Base-by-base conservation (phyloP, 2,797 vertebrate species). In the Toxotes lorentzi region DNA sequence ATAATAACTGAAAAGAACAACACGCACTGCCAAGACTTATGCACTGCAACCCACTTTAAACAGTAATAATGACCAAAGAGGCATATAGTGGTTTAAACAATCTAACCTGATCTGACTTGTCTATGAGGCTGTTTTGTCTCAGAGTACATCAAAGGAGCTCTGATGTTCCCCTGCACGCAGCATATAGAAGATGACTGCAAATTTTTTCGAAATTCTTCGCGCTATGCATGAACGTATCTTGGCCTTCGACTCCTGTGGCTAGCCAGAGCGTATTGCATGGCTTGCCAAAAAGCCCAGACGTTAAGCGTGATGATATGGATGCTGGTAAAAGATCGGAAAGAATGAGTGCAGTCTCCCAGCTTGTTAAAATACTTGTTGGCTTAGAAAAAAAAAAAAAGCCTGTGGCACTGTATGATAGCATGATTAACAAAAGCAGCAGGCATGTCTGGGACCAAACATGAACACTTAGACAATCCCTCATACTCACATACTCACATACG, bases 321-420 rank as follows among this genome's bases (percentile, higher is more conserved):
- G 83, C 51, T 81, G 66, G 70, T 84, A 69, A 84, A 84, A 73
- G 51, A 81, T 86, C 43, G 82, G 80, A 91, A 91, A 91, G 82
- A 89, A 81, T 83, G 83, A 90, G 70, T 5, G 23, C 53, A 63
- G 76, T 86, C 80, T 79, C 76, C 53, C 75, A 81, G 82, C 85
- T 89, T 89, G 88, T 93, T 92, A 89, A 93, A 91, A 90, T 87
- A 78, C 62, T 86, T 89, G 72, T 58, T 81, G 78, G 86, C 72
- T 81, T 38, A 77, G 75, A 75, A 57, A 58, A 43, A 23, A 57
- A n/a, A 70, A 82, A 73, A 82, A 59, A 59, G 76, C 76, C 88
- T 59, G 86, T 74, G 74, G 89, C 82, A 65, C 48, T 84, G 70
- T 82, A 78, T 88, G 86, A 91, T 88, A 81, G 81, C 75, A 84